These are phyloP conservation scores for Rutilus rutilus DNA, from an alignment of 2,113 vertebrate species.

Conservation along the genomic window DNA sequence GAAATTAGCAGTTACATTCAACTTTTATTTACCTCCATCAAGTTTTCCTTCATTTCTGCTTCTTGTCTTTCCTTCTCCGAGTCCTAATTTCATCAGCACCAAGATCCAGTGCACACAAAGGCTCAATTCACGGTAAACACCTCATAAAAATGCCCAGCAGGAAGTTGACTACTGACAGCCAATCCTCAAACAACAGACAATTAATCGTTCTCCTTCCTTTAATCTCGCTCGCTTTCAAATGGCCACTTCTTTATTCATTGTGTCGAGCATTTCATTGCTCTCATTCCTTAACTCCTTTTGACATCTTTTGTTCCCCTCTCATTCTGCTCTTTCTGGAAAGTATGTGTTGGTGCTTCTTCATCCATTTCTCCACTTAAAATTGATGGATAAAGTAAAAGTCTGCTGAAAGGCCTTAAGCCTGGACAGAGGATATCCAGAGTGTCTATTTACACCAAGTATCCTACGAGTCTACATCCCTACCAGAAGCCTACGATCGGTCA, in stretches of 20 bases:
- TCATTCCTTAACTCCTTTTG: not conserved
- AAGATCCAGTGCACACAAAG: slow-evolving; percentile 52
- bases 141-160: slow-evolving; percentile 59
- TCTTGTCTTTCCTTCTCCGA: slow-evolving; percentile 15
- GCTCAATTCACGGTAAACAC: slow-evolving; percentile 61
- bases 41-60: slow-evolving; percentile 33
- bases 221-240: slow-evolving; percentile 10
- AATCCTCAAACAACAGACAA: slow-evolving; percentile 52
- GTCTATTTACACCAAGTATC: too few species aligned
- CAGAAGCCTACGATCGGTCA: too few species aligned
- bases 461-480: too few species aligned
- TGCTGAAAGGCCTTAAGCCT: not conserved
- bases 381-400: not conserved
- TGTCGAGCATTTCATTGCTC: slow-evolving; percentile 1
- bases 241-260: slow-evolving; percentile 38
- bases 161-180: slow-evolving; percentile 59
- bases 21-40: slow-evolving; percentile 6
- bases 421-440: not conserved
- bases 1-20: slow-evolving; percentile 17
- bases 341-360: slow-evolving; percentile 40
- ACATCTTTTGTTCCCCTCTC: not conserved
- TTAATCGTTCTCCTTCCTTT: slow-evolving; percentile 19
- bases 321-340: not conserved
- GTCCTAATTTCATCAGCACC: slow-evolving; percentile 60
- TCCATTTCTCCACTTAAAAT: slow-evolving; percentile 29